Evolutionary conservation across 2,797 vertebrate genomes (phyloP).

Genomic region (Holocentrus rufus): DNA sequence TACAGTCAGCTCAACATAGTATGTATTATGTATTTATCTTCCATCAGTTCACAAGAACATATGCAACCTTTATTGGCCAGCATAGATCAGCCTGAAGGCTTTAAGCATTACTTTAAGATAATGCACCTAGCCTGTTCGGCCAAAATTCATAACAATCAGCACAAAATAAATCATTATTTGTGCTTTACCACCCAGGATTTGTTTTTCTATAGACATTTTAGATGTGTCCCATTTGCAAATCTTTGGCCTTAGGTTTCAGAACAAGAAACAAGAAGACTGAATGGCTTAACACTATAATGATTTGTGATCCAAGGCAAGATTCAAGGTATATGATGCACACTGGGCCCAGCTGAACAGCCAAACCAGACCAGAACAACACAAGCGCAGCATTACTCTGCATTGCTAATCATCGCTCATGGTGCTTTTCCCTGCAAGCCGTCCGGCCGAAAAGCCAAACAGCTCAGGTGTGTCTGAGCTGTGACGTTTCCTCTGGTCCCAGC

Average conservation of each 20-base stretch:
- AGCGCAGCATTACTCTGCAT: not conserved
- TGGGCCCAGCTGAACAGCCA: not conserved
- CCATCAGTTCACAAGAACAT: not conserved
- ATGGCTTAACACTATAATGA: not conserved
- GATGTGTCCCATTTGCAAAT: no score
- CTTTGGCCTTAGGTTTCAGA: not conserved
- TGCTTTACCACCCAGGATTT: no score
- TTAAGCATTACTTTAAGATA: not conserved
- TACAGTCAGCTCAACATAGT: not conserved
- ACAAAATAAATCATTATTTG: not conserved
- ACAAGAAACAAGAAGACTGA: slow-evolving; percentile 1
- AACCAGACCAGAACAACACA: no score
- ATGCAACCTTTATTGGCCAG: not conserved
- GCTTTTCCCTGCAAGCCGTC: not conserved
- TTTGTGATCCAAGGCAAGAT: not conserved
- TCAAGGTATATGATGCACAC: not conserved
- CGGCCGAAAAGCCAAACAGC: slow-evolving; percentile 3
- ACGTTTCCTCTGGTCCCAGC: slow-evolving; percentile 18
- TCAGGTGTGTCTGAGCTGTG: slow-evolving; percentile 14
- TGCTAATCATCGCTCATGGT: not conserved
- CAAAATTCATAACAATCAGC: not conserved
- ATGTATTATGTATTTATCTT: no score
- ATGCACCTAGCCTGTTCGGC: not conserved
- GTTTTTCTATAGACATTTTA: no score
- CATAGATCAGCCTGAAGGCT: not conserved